Conservation (phyloP, 1,140 invertebrate species). For the Andricus grossulariae region DNA sequence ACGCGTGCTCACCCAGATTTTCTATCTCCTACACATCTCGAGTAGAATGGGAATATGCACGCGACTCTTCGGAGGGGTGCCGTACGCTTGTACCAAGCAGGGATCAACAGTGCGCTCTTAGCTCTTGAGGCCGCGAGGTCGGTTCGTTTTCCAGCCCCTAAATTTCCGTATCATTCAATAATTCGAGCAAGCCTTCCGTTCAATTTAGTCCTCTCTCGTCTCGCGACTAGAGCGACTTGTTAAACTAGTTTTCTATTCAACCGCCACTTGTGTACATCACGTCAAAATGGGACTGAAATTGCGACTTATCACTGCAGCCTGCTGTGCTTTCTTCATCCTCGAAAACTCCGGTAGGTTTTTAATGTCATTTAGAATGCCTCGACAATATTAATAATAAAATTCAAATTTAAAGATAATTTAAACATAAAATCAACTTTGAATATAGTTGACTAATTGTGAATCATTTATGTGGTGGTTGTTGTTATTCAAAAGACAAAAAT, state of each 20-base stretch:
- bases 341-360: constrained; percentile 1
- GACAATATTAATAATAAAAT: no score
- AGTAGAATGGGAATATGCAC: constrained; percentile 11
- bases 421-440: no score
- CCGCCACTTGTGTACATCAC: not conserved
- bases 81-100: constrained; percentile 55
- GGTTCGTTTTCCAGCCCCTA: constrained; percentile 48
- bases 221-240: not conserved
- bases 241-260: not conserved
- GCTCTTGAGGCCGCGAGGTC: constrained; percentile 67
- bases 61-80: constrained; percentile 47
- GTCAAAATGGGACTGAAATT: constrained; percentile 1
- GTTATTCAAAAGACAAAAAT: not conserved
- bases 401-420: no score
- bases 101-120: constrained; percentile 65
- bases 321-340: constrained; percentile 17
- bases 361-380: not conserved
- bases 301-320: not conserved
- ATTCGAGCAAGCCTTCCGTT: not conserved
- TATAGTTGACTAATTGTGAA: not conserved
- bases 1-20: constrained; percentile 36
- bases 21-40: constrained; percentile 32
- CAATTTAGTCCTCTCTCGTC: not conserved
- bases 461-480: not conserved
- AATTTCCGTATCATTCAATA: constrained; percentile 31